phyloP scores from a whole-genome alignment of 2,888 invertebrate species.

The Cantharis rustica region DNA sequence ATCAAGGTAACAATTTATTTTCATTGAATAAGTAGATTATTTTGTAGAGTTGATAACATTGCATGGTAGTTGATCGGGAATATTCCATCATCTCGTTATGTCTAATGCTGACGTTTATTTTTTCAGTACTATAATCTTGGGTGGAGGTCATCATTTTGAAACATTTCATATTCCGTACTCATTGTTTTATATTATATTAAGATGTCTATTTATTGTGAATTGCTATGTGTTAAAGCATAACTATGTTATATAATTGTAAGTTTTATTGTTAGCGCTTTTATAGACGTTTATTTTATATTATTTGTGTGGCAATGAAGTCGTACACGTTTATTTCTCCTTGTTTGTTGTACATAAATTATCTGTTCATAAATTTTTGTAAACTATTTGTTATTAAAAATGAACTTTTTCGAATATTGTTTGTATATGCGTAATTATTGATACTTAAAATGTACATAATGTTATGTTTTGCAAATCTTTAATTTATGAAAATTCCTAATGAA shows the following conservation, averaged over 20 bases:
- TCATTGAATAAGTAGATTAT: conserved; percentile 23
- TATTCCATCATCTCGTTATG: not conserved
- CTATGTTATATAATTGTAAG: not conserved
- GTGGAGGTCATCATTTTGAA: conserved; percentile 37
- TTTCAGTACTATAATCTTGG: conserved; percentile 35
- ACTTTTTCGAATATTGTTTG: conserved; percentile 1
- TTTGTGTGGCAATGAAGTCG: not conserved
- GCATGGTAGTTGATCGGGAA: not conserved
- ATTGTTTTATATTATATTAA: conserved; percentile 21
- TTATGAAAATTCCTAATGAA: not conserved
- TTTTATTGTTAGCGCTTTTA: conserved; percentile 4
- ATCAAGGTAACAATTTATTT: conserved; percentile 66
- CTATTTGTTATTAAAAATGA: not conserved
- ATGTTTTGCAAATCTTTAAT: not conserved
- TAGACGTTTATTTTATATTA: not conserved
- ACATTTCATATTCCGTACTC: conserved; percentile 30
- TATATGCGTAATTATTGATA: conserved; percentile 1
- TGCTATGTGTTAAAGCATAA: conserved; percentile 11
- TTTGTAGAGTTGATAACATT: not conserved
- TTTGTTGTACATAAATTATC: not conserved
- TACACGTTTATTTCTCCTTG: not conserved
- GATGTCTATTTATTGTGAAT: conserved; percentile 26
- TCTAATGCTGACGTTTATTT: conserved; percentile 30
- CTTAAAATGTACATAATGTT: conserved; percentile 3
- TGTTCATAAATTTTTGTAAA: not conserved